Percentiles rank a stretch among this genome's conserved stretches.
These are phyloP conservation scores for Chloroceryle aenea DNA, from an alignment of 2,113 vertebrate species.

Conservation along the genomic window DNA sequence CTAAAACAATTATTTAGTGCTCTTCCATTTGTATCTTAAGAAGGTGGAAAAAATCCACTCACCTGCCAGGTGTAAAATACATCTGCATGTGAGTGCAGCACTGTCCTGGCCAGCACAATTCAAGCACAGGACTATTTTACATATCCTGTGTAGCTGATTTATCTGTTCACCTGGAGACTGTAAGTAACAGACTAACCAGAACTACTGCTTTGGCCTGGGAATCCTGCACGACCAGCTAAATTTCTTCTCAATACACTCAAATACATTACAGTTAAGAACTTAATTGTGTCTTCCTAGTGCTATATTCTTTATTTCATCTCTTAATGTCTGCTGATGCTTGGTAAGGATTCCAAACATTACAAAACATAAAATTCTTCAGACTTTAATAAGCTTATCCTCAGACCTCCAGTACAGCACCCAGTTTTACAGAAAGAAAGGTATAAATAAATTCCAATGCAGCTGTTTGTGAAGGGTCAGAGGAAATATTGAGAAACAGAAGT, in stretches of 20 bases:
- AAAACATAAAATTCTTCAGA: neutral
- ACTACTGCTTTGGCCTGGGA: neutral
- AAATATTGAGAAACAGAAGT: neutral
- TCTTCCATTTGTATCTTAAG: neutral
- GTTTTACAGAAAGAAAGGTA: neutral
- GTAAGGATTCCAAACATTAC: neutral
- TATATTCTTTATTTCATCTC: neutral
- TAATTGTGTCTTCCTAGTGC: neutral
- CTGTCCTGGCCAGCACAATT: neutral
- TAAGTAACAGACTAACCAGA: neutral
- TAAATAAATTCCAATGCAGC: neutral
- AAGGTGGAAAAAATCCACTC: neutral
- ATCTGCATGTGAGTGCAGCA: neutral
- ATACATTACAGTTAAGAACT: neutral
- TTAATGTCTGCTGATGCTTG: neutral
- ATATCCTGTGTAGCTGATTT: neutral
- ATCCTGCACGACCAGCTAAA: accelerated
- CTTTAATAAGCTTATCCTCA: neutral
- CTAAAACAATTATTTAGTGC: accelerated
- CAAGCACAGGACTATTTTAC: neutral
- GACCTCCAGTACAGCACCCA: neutral
- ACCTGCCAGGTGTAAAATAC: neutral
- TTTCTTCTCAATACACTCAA: neutral
- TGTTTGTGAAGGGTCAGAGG: neutral
- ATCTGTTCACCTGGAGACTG: neutral